Base-by-base conservation (phyloP, 2,113 vertebrate species). In the Muscicapa adusta region DNA sequence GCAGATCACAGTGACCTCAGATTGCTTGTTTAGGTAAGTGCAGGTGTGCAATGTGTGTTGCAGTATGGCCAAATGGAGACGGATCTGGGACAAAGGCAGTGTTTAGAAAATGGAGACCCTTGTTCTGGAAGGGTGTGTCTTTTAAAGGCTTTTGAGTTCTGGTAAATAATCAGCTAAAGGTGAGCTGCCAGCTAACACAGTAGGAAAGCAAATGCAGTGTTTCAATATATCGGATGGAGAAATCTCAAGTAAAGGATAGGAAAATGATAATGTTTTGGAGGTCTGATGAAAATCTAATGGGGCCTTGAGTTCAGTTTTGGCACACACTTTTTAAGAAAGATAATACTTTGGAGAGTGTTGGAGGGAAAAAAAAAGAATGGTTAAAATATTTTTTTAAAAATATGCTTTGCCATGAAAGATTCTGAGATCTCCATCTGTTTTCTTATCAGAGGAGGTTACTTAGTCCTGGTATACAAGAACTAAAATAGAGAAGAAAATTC, bases 381-480 rank as follows among this genome's bases (percentile, higher is more conserved):
- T 75, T 94, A 18, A 36, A 91, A 43, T 75, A 61, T 79, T 91
- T 84, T 36, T 6, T 4, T 1, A 22, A n/a, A 73, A 79, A 85
- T 71, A 65, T 4, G 5, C 8, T 88, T 85, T 93, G 25, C 67
- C 42, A 65, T 76, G 71, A 62, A 90, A 62, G 54, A 85, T 80
- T 94, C 75, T 80, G 58, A 90, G 75, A 80, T 94, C 88, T 90
- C 90, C 94, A 95, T 93, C 94, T 96, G 88, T 93, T 90, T 96
- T 91, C 88, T 94, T 88, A 85, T 88, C 82, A 83, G 90, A 93
- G 63, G 15, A 76, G 45, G 79, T 92, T 90, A 77, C n/a, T 91
- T 94, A 85, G 38, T 82, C 72, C 48, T 80, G 38, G 29, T 51
- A 29, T 77, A 62, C 16, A 71, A 62, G 68, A 83, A 86, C 67